Base-by-base conservation (phyloP, 2,113 vertebrate genomes). In the Leptobrachium ailaonicum region DNA sequence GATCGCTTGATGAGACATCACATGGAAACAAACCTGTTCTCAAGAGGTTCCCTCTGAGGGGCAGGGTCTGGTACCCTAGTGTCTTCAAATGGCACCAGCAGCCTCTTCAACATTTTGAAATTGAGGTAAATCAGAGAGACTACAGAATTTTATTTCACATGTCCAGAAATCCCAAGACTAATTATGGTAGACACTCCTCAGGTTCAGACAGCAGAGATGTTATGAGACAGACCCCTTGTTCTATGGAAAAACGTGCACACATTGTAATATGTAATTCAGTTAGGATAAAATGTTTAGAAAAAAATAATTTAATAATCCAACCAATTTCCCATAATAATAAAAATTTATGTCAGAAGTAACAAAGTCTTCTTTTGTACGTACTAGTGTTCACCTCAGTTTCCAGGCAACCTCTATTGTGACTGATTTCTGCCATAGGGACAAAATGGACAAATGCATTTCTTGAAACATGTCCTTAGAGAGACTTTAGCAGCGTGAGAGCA, bases 401-500 rank as follows among this genome's bases (percentile, higher is more conserved):
- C 78, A 67, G 71, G 62, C 66, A 80, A 73, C 78, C 70, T 73
- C 78, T 54, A 50, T 56, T 67, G 62, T 73, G 60, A 80, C 66
- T 73, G 60, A 67, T 80, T 79, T 73, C 71, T 44, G 56, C 71
- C 71, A 80, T 41, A 60, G 70, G 63, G 71, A 73, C 50, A 44
- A 32, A 50, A 60, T 2, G 53, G 66, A 77, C 53, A 73, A 73
- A 67, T 73, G 63, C 78, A 54, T 80, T 73, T 67, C 70, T 80
- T 66, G 73, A 73, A 74, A 80, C 63, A 40, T 32, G 47, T 67
- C 63, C 71, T 67, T 44, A 10, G 78, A 73, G 78, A 80, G 78
- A 67, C 77, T 79, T 79, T 54, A 64, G 77, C 69, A 62, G 54
- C 56, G 14, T 71, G 67, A 45, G 76, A 71, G 56, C 56, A 73